Evolutionary conservation across 2,797 vertebrate species (phyloP), one percentile per base, ranked within the genome.

Genomic region (Podarcis lilfordi): DNA sequence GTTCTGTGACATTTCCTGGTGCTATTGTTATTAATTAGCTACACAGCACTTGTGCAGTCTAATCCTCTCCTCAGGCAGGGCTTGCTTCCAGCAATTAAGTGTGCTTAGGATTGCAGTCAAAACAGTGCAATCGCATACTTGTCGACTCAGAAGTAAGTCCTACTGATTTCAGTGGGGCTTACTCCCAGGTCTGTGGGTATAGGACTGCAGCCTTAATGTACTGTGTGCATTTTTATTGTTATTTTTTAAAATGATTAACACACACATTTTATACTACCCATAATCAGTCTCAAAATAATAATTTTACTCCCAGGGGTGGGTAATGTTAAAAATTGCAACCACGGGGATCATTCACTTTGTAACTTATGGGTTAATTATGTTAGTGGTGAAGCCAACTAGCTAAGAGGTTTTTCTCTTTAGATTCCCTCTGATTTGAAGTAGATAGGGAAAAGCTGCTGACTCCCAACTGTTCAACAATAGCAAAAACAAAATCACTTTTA

Each of bases 1-100:
- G 93, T 95, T 79, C 37, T 25, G 82, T 91, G 92, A 88, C 87
- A 78, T 83, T 84, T 23, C 89, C 92, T 90, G 88, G 84, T 92
- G 91, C 92, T 94, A 45, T 69, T 85, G n/a, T 77, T 77, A 32
- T 77, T 77, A 85, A 86, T 86, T 86, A 64, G 61, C 84, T 79
- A 50, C 72, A 64, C 25, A 50, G 29, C 29, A 69, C n/a, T 68
- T 78, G 61, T 68, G 75, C 61, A 32, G 9, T 43, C 75, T 68
- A 50, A 23, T 50, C 5, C 61, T 69, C 21, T 8, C 40, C 29
- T 45, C 21, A 13, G 5, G 5, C 5, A 3, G 59, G 61, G 32
- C 55, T 61, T 61, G 29, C 40, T 50, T 68, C 40, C 19, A 61
- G 59, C 59, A 50, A 50, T 19, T 77, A 43, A 78, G 40, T 50